Percentiles rank a stretch among this genome's conserved stretches.
Evolutionary conservation across 2,113 vertebrate species (phyloP).

Genomic region (Bucco capensis): DNA sequence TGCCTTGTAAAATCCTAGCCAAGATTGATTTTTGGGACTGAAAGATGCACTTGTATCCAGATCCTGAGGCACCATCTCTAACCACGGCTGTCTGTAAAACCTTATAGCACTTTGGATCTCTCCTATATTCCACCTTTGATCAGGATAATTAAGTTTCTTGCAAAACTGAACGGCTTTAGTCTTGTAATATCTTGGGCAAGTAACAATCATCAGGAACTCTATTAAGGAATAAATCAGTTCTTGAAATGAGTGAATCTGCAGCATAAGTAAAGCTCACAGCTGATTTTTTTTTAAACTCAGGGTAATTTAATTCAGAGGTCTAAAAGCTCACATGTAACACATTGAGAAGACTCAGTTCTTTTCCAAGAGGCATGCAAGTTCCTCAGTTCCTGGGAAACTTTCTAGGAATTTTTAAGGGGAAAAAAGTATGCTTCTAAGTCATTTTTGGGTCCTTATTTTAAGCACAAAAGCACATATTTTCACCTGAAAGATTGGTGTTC

Average conservation of each 20-base stretch:
- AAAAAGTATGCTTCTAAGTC: not conserved
- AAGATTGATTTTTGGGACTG: not conserved
- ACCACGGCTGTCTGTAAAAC: rapidly evolving
- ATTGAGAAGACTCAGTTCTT: not conserved
- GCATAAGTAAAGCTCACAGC: not conserved
- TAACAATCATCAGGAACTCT: not conserved
- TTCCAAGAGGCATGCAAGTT: not conserved
- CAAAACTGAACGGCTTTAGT: not conserved
- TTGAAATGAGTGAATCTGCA: not conserved
- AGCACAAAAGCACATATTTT: not conserved
- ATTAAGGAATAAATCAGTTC: not conserved
- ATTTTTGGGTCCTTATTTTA: not conserved
- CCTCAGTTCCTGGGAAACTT: not conserved
- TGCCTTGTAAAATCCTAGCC: not conserved
- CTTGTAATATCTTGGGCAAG: not conserved
- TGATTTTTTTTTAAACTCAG: not conserved
- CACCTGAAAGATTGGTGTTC: not conserved
- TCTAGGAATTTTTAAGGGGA: not conserved
- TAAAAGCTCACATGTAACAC: not conserved
- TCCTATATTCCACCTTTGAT: not conserved
- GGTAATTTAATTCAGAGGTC: not conserved
- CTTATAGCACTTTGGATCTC: not conserved
- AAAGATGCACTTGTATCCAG: not conserved
- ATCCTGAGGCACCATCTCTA: not conserved
- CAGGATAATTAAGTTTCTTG: not conserved